Conservation (phyloP, 1,140 invertebrate genomes). For the Teleogryllus occipitalis region DNA sequence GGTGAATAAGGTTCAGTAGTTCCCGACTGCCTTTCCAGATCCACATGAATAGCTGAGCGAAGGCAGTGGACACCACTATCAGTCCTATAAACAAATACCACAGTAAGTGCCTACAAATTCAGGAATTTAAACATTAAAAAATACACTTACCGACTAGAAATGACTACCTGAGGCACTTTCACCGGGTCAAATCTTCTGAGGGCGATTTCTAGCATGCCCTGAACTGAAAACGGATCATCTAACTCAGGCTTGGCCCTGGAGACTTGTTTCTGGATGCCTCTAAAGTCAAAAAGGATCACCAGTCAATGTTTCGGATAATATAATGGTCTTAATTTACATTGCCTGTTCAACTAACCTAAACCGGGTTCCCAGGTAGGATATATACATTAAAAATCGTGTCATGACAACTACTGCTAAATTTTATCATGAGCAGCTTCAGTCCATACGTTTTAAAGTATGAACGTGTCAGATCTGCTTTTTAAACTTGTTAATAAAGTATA, state of each 20-base stretch:
- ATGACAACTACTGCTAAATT: neutral
- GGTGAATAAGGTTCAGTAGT: constrained; percentile 12
- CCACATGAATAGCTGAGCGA: constrained; percentile 23
- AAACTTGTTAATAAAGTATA: too few relatives aligned
- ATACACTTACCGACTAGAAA: constrained; percentile 22
- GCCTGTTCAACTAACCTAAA: constrained; percentile 19
- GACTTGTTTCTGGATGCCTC: constrained; percentile 25
- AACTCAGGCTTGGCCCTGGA: constrained; percentile 11
- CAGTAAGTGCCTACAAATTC: neutral
- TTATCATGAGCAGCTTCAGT: too few relatives aligned
- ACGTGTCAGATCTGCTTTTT: too few relatives aligned
- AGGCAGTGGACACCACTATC: constrained; percentile 25
- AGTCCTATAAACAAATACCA: constrained; percentile 17
- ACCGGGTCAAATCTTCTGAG: constrained; percentile 17
- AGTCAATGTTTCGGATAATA: neutral
- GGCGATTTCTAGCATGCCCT: constrained; percentile 23
- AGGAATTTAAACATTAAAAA: neutral
- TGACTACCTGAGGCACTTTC: constrained; percentile 20
- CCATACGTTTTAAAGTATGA: too few relatives aligned
- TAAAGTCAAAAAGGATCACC: neutral
- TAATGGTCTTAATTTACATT: neutral
- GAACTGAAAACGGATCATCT: constrained; percentile 18
- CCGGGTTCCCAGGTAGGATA: constrained; percentile 24
- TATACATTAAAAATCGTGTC: constrained; percentile 23
- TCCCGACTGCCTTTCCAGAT: constrained; percentile 19